Evolutionary conservation across 2,888 invertebrate genomes (phyloP).

Genomic region (Agriotes lineatus): DNA sequence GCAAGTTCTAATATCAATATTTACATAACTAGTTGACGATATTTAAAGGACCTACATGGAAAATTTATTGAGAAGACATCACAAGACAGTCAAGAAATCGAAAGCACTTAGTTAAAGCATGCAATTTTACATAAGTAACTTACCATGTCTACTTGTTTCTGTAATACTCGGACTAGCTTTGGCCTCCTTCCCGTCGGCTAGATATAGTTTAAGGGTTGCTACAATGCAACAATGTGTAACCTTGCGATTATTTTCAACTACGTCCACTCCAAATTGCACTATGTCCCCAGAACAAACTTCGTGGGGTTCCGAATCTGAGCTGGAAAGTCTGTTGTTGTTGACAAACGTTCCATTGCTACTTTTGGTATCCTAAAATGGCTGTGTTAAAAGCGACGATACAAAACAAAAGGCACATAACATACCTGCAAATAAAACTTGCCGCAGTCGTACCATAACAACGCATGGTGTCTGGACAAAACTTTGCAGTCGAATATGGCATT

Average conservation of each 20-base stretch:
- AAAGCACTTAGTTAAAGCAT: too few species aligned
- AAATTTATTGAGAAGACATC: too few species aligned
- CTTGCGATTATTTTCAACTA: conserved; percentile 95
- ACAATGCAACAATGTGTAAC: conserved; percentile 97
- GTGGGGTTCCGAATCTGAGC: conserved; percentile 80
- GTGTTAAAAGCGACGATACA: too few species aligned
- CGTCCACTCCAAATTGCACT: conserved; percentile 99
- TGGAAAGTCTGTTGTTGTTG: conserved; percentile 77
- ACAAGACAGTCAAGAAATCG: too few species aligned
- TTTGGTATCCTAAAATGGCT: conserved; percentile 87
- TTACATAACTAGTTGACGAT: too few species aligned
- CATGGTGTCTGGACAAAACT: conserved; percentile 98
- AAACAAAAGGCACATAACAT: conserved; percentile 60
- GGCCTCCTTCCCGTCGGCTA: conserved; percentile 96
- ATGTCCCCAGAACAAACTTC: conserved; percentile 97
- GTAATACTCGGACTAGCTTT: conserved; percentile 80
- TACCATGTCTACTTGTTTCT: conserved; percentile 63
- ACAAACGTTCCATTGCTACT: conserved; percentile 99
- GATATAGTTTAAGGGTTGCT: conserved; percentile 90
- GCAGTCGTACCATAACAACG: conserved; percentile 87
- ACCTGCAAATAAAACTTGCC: conserved; percentile 90
- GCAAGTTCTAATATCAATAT: too few species aligned
- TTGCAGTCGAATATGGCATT: conserved; percentile 99
- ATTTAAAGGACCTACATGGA: too few species aligned
- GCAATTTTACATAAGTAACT: conserved; percentile 36